Evolutionary conservation across 2,888 invertebrate species (phyloP).

Genomic region (Lissonota sp.): DNA sequence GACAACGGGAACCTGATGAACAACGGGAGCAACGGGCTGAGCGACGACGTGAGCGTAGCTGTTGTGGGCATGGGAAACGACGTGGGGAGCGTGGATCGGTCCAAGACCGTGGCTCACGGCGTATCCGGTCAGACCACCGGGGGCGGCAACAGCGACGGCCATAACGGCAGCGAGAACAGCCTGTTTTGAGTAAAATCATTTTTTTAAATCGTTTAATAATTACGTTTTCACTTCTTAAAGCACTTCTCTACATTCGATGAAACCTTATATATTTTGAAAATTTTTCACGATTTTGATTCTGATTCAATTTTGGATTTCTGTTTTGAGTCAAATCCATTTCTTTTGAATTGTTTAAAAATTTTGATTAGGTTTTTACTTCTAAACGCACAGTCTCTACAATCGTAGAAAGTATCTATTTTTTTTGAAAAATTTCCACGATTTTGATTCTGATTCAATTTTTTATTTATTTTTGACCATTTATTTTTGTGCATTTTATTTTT

Average conservation of each 20-base stretch:
- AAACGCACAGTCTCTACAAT: no score
- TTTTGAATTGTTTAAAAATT: neutral
- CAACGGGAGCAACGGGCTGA: conserved; percentile 80
- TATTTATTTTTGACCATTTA: no score
- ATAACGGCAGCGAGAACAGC: conserved; percentile 81
- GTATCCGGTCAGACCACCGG: conserved; percentile 84
- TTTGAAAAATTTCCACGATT: no score
- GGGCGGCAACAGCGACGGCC: conserved; percentile 84
- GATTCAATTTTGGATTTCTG: no score
- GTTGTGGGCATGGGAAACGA: conserved; percentile 75
- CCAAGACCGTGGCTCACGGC: conserved; percentile 76
- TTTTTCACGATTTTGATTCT: neutral
- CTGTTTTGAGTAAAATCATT: conserved; percentile 68
- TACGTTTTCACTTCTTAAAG: neutral
- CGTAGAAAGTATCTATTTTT: no score
- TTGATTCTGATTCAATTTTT: no score
- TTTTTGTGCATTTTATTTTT: no score
- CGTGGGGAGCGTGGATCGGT: conserved; percentile 78
- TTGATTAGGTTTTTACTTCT: no score
- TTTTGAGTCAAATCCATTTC: neutral
- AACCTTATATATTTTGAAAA: neutral
- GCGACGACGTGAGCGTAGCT: conserved; percentile 78
- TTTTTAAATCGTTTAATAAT: neutral
- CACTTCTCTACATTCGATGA: no score
- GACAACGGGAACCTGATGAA: conserved; percentile 74